phyloP scores from a whole-genome alignment of 2,888 invertebrate species.

The Monopis laevigella region DNA sequence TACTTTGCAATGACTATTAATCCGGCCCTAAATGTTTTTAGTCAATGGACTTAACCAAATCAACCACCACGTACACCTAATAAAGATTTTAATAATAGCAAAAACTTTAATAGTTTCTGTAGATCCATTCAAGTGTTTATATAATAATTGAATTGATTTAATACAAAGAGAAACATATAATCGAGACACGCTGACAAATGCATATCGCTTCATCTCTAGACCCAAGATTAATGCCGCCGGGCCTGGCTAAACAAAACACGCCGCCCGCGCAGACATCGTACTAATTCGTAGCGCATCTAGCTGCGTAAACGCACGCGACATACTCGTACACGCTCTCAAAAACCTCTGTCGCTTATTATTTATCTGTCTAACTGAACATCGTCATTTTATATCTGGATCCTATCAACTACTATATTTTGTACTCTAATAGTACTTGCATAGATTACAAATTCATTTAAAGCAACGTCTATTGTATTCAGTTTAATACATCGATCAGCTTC shows the following conservation, averaged over 20 bases:
- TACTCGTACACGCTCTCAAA: constrained; percentile 38
- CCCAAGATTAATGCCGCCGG: constrained; percentile 56
- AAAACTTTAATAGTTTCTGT: too few relatives aligned
- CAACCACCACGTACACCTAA: too few relatives aligned
- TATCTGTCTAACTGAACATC: constrained; percentile 35
- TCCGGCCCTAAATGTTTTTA: too few relatives aligned
- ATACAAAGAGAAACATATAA: constrained; percentile 56
- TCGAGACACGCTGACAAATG: constrained; percentile 62
- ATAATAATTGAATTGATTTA: constrained; percentile 58
- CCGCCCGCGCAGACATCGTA: constrained; percentile 50
- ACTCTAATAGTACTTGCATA: neutral
- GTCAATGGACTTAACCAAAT: too few relatives aligned
- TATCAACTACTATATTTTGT: neutral
- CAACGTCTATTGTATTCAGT: neutral
- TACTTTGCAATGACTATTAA: too few relatives aligned
- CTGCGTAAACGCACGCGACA: constrained; percentile 45
- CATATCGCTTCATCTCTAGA: constrained; percentile 60
- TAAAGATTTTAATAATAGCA: too few relatives aligned
- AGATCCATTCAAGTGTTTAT: constrained; percentile 2
- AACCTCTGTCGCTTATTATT: constrained; percentile 61
- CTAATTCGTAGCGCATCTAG: constrained; percentile 46
- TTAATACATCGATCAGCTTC: constrained; percentile 7
- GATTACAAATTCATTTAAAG: neutral
- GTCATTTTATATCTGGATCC: constrained; percentile 5
- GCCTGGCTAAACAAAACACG: constrained; percentile 53